A percentile compares a stretch with the other conserved stretches of the same genome.
These are phyloP conservation scores for Lutjanus erythropterus DNA, from an alignment of 2,113 vertebrate genomes.

Conservation along the genomic window DNA sequence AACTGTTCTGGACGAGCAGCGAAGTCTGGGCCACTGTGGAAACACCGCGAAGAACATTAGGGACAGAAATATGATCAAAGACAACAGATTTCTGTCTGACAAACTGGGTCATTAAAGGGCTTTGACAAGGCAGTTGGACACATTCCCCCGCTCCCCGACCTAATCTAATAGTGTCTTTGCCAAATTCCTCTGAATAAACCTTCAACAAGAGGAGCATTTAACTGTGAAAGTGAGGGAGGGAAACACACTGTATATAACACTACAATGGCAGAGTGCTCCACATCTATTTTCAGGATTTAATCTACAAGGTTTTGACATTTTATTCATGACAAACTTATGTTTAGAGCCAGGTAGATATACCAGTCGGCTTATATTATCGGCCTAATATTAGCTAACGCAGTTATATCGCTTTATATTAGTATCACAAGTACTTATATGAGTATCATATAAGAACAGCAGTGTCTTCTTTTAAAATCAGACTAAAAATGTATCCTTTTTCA, in stretches of 20 bases:
- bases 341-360: too few relatives aligned
- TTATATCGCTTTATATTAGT: too few relatives aligned
- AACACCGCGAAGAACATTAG: conserved; percentile 39
- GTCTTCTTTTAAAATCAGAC: too few relatives aligned
- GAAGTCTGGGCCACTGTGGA: conserved; percentile 95
- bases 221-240: conserved; percentile 12
- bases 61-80: conserved; percentile 35
- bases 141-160: background rate
- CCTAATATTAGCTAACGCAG: too few relatives aligned
- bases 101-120: conserved; percentile 28
- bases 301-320: background rate
- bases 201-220: conserved; percentile 24
- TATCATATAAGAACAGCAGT: too few relatives aligned
- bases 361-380: too few relatives aligned
- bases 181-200: conserved; percentile 48
- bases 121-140: conserved; percentile 11
- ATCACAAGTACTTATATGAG: too few relatives aligned
- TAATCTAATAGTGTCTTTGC: conserved; percentile 26
- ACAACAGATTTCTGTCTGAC: conserved; percentile 43
- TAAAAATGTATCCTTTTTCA: too few relatives aligned
- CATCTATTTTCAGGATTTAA: background rate
- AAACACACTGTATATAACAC: too few relatives aligned
- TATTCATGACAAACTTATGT: background rate
- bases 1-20: conserved; percentile 94
- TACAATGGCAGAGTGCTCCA: too few relatives aligned